These are phyloP conservation scores for Rhinogobio ventralis DNA, from an alignment of 2,797 vertebrate species.

Conservation along the genomic window DNA sequence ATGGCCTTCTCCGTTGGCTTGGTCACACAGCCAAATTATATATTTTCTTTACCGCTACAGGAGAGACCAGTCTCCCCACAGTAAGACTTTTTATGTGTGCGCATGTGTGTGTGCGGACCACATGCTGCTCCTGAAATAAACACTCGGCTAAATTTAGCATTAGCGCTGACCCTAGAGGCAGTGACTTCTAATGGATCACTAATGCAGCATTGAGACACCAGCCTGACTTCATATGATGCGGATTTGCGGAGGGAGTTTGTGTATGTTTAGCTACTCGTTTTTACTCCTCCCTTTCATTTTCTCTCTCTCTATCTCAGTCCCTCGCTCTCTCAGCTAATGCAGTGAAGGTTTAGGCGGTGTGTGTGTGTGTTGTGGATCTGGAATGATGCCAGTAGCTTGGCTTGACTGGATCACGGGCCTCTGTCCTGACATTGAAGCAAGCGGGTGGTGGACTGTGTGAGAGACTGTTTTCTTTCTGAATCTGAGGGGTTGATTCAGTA, in stretches of 20 bases:
- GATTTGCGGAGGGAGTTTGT: slow-evolving; percentile 37
- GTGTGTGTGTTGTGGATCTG: slow-evolving; percentile 46
- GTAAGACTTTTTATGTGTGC: slow-evolving; percentile 40
- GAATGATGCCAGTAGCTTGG: slow-evolving; percentile 12
- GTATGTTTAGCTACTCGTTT: not conserved
- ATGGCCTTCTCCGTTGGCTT: slow-evolving; percentile 8
- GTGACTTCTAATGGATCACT: slow-evolving; percentile 59
- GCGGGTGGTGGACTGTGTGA: not conserved
- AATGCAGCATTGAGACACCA: slow-evolving; percentile 51
- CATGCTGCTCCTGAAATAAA: slow-evolving; percentile 66
- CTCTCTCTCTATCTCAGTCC: not conserved
- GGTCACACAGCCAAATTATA: slow-evolving; percentile 41
- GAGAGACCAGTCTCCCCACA: slow-evolving; percentile 41
- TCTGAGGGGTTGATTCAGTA: not conserved
- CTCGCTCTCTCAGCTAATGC: slow-evolving; percentile 7
- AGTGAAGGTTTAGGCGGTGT: slow-evolving; percentile 34
- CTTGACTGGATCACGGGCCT: slow-evolving; percentile 7
- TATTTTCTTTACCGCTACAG: slow-evolving; percentile 58
- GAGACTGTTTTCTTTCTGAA: slow-evolving; percentile 8
- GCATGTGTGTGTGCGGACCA: slow-evolving; percentile 45
- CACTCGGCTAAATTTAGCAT: slow-evolving; percentile 65
- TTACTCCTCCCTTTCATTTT: not conserved
- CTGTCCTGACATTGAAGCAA: slow-evolving; percentile 10
- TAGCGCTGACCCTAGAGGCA: slow-evolving; percentile 56
- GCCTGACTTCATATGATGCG: slow-evolving; percentile 34